A percentile compares a stretch with the other conserved stretches of the same genome.
These are phyloP conservation scores for Lagria hirta DNA, from an alignment of 2,888 invertebrate species.

Conservation along the genomic window DNA sequence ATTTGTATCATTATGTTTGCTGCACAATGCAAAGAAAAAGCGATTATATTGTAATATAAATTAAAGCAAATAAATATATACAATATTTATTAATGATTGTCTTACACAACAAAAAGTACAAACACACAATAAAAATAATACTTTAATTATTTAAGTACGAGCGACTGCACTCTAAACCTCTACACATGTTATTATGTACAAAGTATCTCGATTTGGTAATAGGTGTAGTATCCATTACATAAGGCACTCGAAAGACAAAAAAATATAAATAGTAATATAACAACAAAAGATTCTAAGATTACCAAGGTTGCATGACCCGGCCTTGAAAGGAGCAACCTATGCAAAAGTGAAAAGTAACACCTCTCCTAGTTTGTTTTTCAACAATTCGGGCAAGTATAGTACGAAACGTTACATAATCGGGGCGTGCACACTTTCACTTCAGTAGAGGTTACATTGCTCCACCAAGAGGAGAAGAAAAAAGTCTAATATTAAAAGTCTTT, in stretches of 20 bases:
- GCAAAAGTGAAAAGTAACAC: constrained; percentile 33
- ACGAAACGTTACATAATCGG: constrained; percentile 38
- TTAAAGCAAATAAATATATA: no score
- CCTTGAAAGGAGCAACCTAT: constrained; percentile 32
- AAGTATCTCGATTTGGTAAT: constrained; percentile 26
- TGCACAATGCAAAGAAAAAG: no score
- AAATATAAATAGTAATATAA: constrained; percentile 22
- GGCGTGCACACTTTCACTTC: constrained; percentile 44
- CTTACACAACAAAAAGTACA: constrained; percentile 26
- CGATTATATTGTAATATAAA: no score
- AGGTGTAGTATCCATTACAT: constrained; percentile 21
- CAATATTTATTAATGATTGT: constrained; percentile 22
- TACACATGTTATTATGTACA: constrained; percentile 23
- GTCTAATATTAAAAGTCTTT: constrained; percentile 35
- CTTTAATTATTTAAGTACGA: constrained; percentile 17
- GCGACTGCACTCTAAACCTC: constrained; percentile 15
- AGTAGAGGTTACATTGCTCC: constrained; percentile 29
- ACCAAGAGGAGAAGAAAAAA: constrained; percentile 16
- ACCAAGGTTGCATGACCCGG: constrained; percentile 15
- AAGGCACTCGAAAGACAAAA: constrained; percentile 26
- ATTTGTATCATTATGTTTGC: no score
- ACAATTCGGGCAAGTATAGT: constrained; percentile 37
- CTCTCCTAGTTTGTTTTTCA: constrained; percentile 25
- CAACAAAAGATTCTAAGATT: constrained; percentile 6
- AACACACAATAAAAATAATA: constrained; percentile 25